Conservation (phyloP, 2,888 invertebrate species). For the Brachypterus glaber region DNA sequence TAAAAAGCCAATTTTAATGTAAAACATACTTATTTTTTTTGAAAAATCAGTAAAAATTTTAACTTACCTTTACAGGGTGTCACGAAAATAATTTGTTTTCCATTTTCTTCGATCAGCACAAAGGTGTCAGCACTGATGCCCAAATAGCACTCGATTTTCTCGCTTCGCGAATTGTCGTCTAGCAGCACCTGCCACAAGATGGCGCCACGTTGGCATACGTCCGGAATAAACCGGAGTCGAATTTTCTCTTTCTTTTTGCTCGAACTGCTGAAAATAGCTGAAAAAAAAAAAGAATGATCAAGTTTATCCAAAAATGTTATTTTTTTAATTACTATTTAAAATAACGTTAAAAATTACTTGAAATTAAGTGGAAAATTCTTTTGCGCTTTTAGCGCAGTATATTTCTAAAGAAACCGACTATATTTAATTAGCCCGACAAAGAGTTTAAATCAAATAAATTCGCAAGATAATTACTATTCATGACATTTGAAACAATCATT, state of each 20-base stretch:
- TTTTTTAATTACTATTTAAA: no score
- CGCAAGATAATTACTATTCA: no score
- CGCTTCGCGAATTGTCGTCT: slow-evolving; percentile 57
- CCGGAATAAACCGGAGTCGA: slow-evolving; percentile 63
- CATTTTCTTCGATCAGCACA: slow-evolving; percentile 75
- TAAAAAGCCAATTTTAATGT: no score
- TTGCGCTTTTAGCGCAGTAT: neutral
- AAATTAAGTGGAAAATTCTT: neutral
- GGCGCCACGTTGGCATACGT: slow-evolving; percentile 65
- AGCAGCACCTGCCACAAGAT: slow-evolving; percentile 74
- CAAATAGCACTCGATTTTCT: slow-evolving; percentile 65
- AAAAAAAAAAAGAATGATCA: slow-evolving; percentile 26
- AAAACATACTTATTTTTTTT: no score
- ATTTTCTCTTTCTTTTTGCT: slow-evolving; percentile 69
- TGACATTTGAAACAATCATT: no score
- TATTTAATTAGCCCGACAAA: no score
- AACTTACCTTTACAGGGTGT: slow-evolving; percentile 75
- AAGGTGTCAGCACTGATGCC: slow-evolving; percentile 82
- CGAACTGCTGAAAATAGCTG: slow-evolving; percentile 46
- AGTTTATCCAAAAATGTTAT: neutral
- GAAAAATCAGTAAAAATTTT: no score
- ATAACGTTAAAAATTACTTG: no score
- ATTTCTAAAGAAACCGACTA: no score
- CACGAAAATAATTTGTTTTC: slow-evolving; percentile 76
- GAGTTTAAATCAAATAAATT: no score